Evolutionary conservation across 2,113 vertebrate genomes (phyloP), one percentile per base, ranked within the genome.

Genomic region (Gila orcuttii): DNA sequence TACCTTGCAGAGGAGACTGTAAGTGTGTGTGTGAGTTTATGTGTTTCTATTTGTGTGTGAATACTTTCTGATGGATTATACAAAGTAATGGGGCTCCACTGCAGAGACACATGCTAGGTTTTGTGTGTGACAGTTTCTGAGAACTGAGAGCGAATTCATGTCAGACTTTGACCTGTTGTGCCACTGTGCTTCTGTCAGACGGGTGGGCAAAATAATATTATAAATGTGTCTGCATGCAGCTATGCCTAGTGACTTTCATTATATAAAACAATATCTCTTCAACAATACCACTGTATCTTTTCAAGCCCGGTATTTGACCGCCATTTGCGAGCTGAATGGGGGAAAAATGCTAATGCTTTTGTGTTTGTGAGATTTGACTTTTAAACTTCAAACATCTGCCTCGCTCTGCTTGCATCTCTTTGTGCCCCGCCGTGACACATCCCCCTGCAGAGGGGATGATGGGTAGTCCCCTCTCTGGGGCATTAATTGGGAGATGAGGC

Each of bases 401-500:
- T 85, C 88, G 69, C 88, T 83, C 88, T 73, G 86, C 88, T 85
- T 85, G 88, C 80, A 68, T 85, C 88, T 87, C 88, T 89, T 89
- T 89, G 88, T 89, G 88, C 78, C 88, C 88, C 86, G 84, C 79
- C 47, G 89, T 87, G 89, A 90, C 89, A 90, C 83, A 85, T 88
- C 82, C 86, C 85, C 83, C 78, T 86, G 85, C 73, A 83, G 83
- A 84, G 84, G 85, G 79, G 89, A 85, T 89, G 88, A 90, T 88
- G 87, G 89, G 87, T 88, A 88, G 85, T 88, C 87, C 80, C 85
- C 85, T 89, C 85, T 86, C 89, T 86, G 81, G 82, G 87, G 89
- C 87, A 90, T 85, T 88, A 90, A 90, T 87, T 86, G 85, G 87
- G 89, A 86, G 89, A 90, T 87, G 89, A 88, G 89, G 82, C 85